Percentiles rank a stretch among this genome's conserved stretches.
phyloP scores from a whole-genome alignment of 2,888 invertebrate genomes.

The Phragmatobia fuliginosa region DNA sequence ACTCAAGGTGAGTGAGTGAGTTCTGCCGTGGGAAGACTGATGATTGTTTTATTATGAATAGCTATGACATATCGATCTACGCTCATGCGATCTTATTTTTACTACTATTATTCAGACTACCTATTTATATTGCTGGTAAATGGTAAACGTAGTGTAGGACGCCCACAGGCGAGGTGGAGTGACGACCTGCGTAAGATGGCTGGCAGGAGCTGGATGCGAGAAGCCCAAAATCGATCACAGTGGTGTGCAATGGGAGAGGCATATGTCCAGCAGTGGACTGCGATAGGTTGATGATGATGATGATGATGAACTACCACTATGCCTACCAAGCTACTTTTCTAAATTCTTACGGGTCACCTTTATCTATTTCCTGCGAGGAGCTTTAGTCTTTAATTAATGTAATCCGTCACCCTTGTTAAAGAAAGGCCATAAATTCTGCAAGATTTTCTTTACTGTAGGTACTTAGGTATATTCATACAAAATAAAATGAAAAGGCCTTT shows the following conservation, averaged over 20 bases:
- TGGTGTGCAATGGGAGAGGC: no score
- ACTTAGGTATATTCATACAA: no score
- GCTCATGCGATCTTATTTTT: constrained; percentile 36
- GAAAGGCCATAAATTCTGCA: constrained; percentile 14
- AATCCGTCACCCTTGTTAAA: constrained; percentile 27
- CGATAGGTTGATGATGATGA: no score
- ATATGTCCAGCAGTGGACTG: no score
- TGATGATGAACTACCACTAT: no score
- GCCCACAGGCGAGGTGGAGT: no score
- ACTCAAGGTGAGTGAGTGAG: constrained; percentile 48
- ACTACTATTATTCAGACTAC: constrained; percentile 11
- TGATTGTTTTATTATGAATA: constrained; percentile 61
- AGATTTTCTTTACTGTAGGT: background rate
- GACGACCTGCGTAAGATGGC: no score
- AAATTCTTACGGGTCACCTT: constrained; percentile 38
- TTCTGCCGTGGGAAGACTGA: constrained; percentile 65
- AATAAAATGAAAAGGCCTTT: background rate
- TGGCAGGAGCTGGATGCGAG: no score
- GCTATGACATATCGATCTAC: constrained; percentile 29
- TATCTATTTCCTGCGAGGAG: constrained; percentile 38
- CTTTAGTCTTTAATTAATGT: constrained; percentile 36
- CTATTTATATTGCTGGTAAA: constrained; percentile 24
- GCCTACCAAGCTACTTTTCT: constrained; percentile 36
- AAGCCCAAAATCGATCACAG: no score
- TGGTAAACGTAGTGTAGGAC: no score